Evolutionary conservation across 2,797 vertebrate genomes (phyloP).

Genomic region (Sebastes nivosus): DNA sequence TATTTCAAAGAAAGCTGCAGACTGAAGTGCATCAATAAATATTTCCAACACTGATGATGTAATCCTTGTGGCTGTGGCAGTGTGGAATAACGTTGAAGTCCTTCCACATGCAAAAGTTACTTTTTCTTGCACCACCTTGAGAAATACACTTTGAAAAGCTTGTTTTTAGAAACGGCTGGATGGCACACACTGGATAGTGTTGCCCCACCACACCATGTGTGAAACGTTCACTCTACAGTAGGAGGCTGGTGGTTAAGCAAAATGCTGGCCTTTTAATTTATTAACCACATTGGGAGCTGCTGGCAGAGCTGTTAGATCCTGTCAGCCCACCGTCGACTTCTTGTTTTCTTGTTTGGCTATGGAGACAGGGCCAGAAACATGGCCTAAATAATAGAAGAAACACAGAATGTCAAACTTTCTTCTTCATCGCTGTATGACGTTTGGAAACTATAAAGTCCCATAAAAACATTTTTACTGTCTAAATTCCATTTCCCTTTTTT

Average conservation of each 20-base stretch:
- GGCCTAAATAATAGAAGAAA: not conserved
- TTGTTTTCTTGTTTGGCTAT: not conserved
- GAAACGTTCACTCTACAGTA: not conserved
- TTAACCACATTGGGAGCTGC: not conserved
- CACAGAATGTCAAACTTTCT: not conserved
- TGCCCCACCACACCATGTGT: not conserved
- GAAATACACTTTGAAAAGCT: not conserved
- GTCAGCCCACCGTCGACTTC: not conserved
- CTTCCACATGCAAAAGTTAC: not conserved
- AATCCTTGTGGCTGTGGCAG: not conserved
- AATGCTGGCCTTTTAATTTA: slow-evolving; percentile 7
- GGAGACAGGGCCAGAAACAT: not conserved
- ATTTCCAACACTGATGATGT: slow-evolving; percentile 1
- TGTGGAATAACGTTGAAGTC: not conserved
- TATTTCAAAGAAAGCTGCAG: not conserved
- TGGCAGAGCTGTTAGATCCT: not conserved
- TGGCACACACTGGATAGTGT: not conserved
- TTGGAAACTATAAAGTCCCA: not conserved
- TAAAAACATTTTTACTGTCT: not conserved
- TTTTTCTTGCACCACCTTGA: not conserved
- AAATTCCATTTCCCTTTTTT: slow-evolving; percentile 23
- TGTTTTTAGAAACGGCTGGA: not conserved
- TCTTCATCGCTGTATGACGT: not conserved
- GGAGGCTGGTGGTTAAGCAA: not conserved
- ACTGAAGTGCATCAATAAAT: not conserved